phyloP scores from a whole-genome alignment of 2,888 invertebrate species.

The Phyllotreta cruciferae region DNA sequence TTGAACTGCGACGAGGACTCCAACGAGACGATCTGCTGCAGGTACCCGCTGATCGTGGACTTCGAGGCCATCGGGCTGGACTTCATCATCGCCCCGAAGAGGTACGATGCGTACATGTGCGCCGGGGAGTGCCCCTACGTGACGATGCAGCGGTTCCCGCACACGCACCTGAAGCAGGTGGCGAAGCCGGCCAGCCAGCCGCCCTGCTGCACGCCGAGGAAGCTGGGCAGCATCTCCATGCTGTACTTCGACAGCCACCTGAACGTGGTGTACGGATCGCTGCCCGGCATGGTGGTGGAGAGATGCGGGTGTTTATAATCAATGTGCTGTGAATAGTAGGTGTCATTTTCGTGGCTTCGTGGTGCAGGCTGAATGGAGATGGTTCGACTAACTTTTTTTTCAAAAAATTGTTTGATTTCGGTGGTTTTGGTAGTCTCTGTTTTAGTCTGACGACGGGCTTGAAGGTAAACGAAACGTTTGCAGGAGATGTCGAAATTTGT shows the following conservation, averaged over 20 bases:
- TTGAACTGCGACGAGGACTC: constrained; percentile 82
- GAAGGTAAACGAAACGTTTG: no score
- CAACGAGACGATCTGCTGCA: constrained; percentile 86
- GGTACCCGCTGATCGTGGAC: constrained; percentile 91
- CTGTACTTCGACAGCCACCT: constrained; percentile 89
- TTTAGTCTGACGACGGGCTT: not conserved
- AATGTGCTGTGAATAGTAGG: constrained; percentile 14
- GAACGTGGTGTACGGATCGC: constrained; percentile 84
- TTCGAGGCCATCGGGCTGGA: constrained; percentile 97
- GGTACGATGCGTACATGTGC: constrained; percentile 95
- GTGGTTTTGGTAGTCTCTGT: constrained; percentile 2
- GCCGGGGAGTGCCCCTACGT: constrained; percentile 92
- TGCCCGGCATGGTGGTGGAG: constrained; percentile 95
- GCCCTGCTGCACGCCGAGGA: constrained; percentile 92
- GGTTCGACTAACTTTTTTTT: no score
- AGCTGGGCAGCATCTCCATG: constrained; percentile 87
- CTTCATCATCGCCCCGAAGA: constrained; percentile 95
- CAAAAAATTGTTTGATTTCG: no score
- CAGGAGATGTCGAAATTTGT: no score
- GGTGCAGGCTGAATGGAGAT: no score
- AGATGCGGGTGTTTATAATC: constrained; percentile 88
- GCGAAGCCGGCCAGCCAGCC: constrained; percentile 79
- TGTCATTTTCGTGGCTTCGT: not conserved
- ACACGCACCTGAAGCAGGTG: constrained; percentile 87
- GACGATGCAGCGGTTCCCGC: constrained; percentile 84